phyloP scores from a whole-genome alignment of 92 coral and sea anemone genomes.

The Parazoanthus atlanticus region DNA sequence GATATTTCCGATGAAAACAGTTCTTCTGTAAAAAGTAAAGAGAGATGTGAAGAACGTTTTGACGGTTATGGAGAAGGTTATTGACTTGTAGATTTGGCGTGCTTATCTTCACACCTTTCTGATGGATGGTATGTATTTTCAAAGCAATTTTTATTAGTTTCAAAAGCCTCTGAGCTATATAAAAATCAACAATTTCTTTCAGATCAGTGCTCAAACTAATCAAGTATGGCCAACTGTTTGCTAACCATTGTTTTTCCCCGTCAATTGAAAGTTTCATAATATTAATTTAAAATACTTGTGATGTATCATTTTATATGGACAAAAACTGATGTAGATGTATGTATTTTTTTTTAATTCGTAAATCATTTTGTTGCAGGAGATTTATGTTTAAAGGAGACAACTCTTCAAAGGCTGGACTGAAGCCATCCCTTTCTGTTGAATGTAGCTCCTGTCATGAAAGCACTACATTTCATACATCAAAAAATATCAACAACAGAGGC shows the following conservation, averaged over 20 bases:
- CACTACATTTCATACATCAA: neutral
- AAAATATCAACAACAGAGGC: neutral
- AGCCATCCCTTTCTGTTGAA: neutral
- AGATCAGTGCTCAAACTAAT: constrained; percentile 22
- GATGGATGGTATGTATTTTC: neutral
- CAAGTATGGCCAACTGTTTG: neutral
- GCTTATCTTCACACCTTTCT: neutral
- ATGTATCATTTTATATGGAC: neutral
- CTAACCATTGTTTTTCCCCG: neutral
- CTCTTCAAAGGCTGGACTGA: constrained; percentile 23
- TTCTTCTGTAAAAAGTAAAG: neutral
- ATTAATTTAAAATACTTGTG: neutral
- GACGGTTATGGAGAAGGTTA: constrained; percentile 12
- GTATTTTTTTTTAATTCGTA: neutral
- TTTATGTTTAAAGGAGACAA: neutral
- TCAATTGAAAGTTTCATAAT: neutral
- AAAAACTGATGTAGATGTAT: neutral
- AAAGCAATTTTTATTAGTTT: neutral
- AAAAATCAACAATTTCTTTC: constrained; percentile 5
- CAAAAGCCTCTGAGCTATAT: constrained; percentile 7
- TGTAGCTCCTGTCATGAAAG: neutral
- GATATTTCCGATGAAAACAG: neutral
- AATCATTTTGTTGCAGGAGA: neutral
- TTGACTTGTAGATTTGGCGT: neutral
- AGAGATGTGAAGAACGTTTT: neutral